phyloP scores from a whole-genome alignment of 2,888 invertebrate species.

The Leptopilina syphax region DNA sequence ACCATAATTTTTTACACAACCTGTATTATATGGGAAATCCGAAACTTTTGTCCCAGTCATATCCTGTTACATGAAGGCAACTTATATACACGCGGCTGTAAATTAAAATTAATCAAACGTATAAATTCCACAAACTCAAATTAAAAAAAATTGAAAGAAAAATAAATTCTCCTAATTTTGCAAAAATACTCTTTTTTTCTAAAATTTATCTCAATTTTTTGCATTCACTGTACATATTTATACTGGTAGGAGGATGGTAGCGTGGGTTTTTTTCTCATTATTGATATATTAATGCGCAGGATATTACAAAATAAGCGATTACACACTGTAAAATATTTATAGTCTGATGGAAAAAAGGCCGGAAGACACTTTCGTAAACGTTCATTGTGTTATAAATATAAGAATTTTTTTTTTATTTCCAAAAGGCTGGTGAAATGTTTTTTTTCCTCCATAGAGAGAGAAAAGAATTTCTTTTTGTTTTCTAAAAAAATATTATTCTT shows the following conservation, averaged over 20 bases:
- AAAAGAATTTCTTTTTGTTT: no score
- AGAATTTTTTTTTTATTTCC: slow-evolving; percentile 7
- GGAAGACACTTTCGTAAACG: slow-evolving; percentile 32
- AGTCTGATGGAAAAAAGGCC: slow-evolving; percentile 22
- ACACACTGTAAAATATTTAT: slow-evolving; percentile 30
- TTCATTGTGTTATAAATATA: slow-evolving; percentile 17
- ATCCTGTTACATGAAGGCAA: slow-evolving; percentile 30
- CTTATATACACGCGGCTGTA: neutral
- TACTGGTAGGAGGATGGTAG: neutral
- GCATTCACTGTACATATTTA: neutral
- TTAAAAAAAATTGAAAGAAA: neutral
- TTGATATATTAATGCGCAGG: slow-evolving; percentile 13
- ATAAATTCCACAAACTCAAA: neutral
- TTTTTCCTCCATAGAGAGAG: no score
- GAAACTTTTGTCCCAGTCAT: slow-evolving; percentile 18
- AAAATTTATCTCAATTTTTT: neutral
- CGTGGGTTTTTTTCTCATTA: slow-evolving; percentile 19
- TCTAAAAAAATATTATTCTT: no score
- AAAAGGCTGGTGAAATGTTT: neutral
- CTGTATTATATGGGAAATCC: slow-evolving; percentile 24
- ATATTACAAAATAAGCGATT: slow-evolving; percentile 33
- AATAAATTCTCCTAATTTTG: neutral
- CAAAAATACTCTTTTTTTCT: neutral
- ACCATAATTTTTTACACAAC: slow-evolving; percentile 29
- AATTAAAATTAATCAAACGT: slow-evolving; percentile 1